These are phyloP conservation scores for Podiceps cristatus DNA, from an alignment of 2,113 vertebrate genomes.

Conservation along the genomic window DNA sequence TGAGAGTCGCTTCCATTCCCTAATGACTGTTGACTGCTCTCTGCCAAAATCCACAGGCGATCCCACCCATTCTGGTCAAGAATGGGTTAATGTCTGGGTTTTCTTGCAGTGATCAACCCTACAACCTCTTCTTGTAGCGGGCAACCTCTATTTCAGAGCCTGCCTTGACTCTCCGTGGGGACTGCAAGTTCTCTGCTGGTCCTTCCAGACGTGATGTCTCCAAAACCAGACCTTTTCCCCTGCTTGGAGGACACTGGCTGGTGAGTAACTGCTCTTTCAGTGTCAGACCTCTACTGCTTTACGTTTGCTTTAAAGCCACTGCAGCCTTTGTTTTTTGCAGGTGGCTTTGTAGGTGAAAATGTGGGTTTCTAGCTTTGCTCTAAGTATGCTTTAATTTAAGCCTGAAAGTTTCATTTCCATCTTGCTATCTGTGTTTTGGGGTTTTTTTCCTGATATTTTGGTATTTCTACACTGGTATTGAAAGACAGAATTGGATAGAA, in stretches of 20 bases:
- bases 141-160: not conserved
- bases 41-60: no score
- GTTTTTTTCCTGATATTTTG: not conserved
- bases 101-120: not conserved
- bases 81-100: not conserved
- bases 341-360: not conserved
- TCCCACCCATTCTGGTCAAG: not conserved
- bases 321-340: not conserved
- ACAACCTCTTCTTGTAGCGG: not conserved
- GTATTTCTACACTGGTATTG: no score
- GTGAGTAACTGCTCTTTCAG: not conserved
- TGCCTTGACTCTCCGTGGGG: not conserved
- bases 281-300: not conserved
- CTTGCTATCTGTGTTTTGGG: not conserved
- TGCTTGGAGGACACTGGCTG: fast-evolving
- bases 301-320: not conserved
- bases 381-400: not conserved
- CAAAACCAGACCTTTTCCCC: not conserved
- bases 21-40: not conserved
- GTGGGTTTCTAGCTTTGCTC: not conserved
- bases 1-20: not conserved
- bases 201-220: not conserved
- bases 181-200: not conserved
- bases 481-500: not conserved
- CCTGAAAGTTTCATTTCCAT: not conserved